Evolutionary conservation across 2,113 vertebrate species (phyloP).

Genomic region (Hippolais icterina): DNA sequence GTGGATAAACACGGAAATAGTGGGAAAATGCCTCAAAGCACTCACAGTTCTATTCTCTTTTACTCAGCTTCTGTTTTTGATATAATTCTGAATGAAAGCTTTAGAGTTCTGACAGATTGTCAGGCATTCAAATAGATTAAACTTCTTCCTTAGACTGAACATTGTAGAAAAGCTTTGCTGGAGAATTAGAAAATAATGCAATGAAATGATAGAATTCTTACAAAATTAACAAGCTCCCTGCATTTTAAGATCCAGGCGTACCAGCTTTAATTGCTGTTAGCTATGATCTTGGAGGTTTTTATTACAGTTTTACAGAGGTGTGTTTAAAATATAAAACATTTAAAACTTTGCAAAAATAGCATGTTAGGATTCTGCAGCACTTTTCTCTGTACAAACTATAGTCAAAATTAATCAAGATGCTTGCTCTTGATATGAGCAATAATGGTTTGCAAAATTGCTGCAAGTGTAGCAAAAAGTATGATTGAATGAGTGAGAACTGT

Average conservation of each 20-base stretch:
- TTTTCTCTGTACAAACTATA: background rate
- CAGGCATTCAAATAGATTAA: background rate
- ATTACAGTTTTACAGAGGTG: background rate
- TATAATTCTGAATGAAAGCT: background rate
- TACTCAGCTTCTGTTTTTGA: background rate
- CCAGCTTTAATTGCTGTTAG: background rate
- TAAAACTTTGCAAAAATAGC: background rate
- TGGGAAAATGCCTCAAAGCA: background rate
- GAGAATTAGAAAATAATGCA: background rate
- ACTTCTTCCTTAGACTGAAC: background rate
- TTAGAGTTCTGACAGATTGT: background rate
- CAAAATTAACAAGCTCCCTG: background rate
- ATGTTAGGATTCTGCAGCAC: background rate
- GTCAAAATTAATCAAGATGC: background rate
- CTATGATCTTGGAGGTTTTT: background rate
- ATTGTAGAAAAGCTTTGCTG: background rate
- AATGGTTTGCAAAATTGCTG: background rate
- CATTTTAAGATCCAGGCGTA: background rate
- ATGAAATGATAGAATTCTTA: background rate
- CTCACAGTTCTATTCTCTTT: background rate
- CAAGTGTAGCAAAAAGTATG: background rate
- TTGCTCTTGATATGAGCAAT: background rate
- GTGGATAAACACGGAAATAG: background rate
- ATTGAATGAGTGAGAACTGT: background rate
- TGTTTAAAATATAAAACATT: background rate